These are phyloP conservation scores for Heliconius erato DNA, from an alignment of 2,888 invertebrate genomes.

Conservation along the genomic window DNA sequence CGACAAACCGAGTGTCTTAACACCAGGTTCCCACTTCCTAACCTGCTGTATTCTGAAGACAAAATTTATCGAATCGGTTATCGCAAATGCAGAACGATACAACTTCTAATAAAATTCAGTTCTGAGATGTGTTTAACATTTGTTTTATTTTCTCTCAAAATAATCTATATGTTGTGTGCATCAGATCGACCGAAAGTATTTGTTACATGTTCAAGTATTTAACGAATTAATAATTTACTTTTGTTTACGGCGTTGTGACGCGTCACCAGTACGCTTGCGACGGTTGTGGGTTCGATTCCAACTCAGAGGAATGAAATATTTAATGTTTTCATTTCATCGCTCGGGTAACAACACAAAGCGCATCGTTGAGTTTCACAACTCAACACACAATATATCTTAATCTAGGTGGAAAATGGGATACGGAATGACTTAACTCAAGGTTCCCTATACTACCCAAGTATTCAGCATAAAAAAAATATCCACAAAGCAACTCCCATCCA, in stretches of 20 bases:
- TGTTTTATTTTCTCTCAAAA: constrained; percentile 45
- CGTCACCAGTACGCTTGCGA: rapidly evolving
- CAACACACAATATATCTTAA: no score
- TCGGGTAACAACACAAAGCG: no score
- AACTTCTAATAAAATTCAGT: background rate
- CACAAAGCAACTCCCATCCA: background rate
- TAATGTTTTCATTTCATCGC: no score
- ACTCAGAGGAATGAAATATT: background rate
- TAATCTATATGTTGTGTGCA: constrained; percentile 39
- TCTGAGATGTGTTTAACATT: constrained; percentile 35
- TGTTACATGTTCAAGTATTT: constrained; percentile 30
- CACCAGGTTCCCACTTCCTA: background rate
- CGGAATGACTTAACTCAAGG: background rate
- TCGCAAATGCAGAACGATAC: background rate
- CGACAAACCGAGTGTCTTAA: background rate
- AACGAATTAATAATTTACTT: constrained; percentile 25
- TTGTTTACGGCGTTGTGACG: background rate
- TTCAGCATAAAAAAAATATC: background rate
- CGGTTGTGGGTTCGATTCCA: background rate
- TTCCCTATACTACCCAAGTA: background rate
- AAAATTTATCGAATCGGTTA: background rate
- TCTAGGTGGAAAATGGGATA: no score
- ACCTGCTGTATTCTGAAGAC: background rate
- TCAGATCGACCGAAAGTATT: constrained; percentile 36
- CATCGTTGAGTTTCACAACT: no score